Percentiles rank a stretch among this genome's conserved stretches.
These are phyloP conservation scores for Numenius phaeopus DNA, from an alignment of 2,797 vertebrate genomes.

Conservation along the genomic window DNA sequence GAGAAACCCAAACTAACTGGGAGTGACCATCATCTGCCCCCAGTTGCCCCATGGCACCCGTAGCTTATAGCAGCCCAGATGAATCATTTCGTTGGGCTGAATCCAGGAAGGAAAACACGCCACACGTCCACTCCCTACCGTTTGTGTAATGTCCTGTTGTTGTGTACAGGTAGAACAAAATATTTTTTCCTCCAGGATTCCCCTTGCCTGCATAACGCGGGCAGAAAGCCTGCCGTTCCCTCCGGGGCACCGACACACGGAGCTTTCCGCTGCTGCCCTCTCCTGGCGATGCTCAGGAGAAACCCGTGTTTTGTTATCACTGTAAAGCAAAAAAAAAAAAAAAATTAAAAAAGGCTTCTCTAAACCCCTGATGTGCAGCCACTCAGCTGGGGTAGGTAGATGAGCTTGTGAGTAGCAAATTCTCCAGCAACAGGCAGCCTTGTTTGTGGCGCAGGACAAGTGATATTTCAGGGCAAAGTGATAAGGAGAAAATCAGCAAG, in stretches of 20 bases:
- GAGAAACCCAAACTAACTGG: neutral
- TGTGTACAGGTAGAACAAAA: neutral
- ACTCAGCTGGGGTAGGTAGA: neutral
- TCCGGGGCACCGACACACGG: accelerated
- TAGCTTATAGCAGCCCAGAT: neutral
- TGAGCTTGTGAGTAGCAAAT: neutral
- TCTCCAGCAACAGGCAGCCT: neutral
- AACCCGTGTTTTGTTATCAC: neutral
- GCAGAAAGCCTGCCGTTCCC: neutral
- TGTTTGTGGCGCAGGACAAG: neutral
- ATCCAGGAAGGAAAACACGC: neutral
- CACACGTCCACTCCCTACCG: neutral
- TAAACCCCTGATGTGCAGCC: neutral
- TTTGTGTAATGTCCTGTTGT: neutral
- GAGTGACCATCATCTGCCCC: neutral
- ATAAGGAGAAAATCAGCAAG: neutral
- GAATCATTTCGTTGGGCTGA: neutral
- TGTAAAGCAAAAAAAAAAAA: neutral
- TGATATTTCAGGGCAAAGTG: neutral
- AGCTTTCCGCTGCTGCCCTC: neutral
- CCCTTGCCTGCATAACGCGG: accelerated
- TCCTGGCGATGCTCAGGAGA: neutral
- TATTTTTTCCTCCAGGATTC: neutral
- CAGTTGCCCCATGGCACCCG: neutral
- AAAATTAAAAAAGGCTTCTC: neutral